These are phyloP conservation scores for Lagorchestes hirsutus DNA, from an alignment of 2,797 vertebrate genomes.

Conservation along the genomic window DNA sequence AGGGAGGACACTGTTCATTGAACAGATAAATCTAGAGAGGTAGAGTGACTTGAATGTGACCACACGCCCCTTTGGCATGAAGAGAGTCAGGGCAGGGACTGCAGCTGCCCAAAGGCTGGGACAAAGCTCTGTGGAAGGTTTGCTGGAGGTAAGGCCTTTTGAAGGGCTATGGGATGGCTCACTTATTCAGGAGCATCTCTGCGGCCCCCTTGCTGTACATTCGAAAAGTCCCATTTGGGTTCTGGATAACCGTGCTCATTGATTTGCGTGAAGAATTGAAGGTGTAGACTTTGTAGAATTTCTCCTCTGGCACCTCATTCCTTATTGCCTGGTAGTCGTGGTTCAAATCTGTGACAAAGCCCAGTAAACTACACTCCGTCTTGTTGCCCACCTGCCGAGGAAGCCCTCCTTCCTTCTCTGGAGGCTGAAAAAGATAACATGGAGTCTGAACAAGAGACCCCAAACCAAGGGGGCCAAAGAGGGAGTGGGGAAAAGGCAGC, in stretches of 20 bases:
- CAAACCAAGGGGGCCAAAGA: neutral
- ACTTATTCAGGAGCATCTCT: slow-evolving; percentile 97
- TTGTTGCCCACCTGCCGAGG: slow-evolving; percentile 98
- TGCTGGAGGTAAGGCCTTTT: fast-evolving
- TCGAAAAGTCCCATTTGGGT: slow-evolving; percentile 89
- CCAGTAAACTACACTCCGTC: slow-evolving; percentile 95
- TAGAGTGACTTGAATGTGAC: neutral
- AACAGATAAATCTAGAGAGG: neutral
- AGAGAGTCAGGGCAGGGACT: neutral
- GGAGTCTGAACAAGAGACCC: neutral
- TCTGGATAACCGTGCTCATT: slow-evolving; percentile 97
- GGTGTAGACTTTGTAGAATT: slow-evolving; percentile 97
- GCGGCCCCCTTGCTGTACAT: slow-evolving; percentile 99
- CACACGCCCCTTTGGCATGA: neutral
- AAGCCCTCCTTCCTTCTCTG: slow-evolving; percentile 96
- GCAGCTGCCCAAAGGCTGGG: neutral
- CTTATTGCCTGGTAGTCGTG: slow-evolving; percentile 96
- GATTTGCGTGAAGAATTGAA: slow-evolving; percentile 98
- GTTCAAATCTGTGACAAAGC: slow-evolving; percentile 93
- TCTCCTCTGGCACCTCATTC: slow-evolving; percentile 95
- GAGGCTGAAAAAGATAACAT: slow-evolving; percentile 86
- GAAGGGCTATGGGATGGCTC: slow-evolving; percentile 62
- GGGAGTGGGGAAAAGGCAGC: neutral
- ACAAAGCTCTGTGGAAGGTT: neutral
- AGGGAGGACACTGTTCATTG: neutral